Evolutionary conservation across 2,113 vertebrate genomes (phyloP).

Genomic region (Brachirus orientalis): DNA sequence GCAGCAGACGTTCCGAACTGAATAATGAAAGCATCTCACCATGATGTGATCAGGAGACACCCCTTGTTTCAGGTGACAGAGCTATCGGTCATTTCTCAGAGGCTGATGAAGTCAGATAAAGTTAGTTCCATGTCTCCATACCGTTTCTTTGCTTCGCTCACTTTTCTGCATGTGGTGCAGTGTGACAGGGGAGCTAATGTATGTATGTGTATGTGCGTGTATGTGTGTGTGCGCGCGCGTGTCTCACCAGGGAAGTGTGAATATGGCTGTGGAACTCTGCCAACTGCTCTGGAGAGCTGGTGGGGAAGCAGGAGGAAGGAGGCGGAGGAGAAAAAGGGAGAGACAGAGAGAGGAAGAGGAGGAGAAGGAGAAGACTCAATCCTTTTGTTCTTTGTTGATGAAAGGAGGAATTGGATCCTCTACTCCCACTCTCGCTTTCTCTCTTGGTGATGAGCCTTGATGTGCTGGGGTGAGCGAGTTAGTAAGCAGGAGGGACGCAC

Average conservation of each 20-base stretch:
- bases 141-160: slow-evolving; percentile 12
- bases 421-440: slow-evolving; percentile 72
- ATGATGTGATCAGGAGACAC: background rate
- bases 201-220: slow-evolving; percentile 29
- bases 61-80: slow-evolving; percentile 39
- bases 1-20: slow-evolving; percentile 34
- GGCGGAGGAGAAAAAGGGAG: slow-evolving; percentile 21
- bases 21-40: slow-evolving; percentile 28
- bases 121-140: slow-evolving; percentile 21
- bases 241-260: slow-evolving; percentile 70
- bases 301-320: slow-evolving; percentile 9
- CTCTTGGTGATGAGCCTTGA: slow-evolving; percentile 71
- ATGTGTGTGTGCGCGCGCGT: slow-evolving; percentile 33
- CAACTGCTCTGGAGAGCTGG: slow-evolving; percentile 57
- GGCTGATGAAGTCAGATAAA: slow-evolving; percentile 43
- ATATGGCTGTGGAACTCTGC: slow-evolving; percentile 74
- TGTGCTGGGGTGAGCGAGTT: slow-evolving; percentile 65
- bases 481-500: slow-evolving; percentile 33
- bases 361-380: slow-evolving; percentile 52
- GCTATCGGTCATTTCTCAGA: slow-evolving; percentile 48
- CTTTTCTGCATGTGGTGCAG: slow-evolving; percentile 58
- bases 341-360: slow-evolving; percentile 36
- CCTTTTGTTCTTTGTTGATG: slow-evolving; percentile 81
- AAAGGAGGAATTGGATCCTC: slow-evolving; percentile 76
- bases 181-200: slow-evolving; percentile 61